These are phyloP conservation scores for Lytechinus pictus DNA, from an alignment of 35 echinoderm and acorn worm species.

Conservation along the genomic window DNA sequence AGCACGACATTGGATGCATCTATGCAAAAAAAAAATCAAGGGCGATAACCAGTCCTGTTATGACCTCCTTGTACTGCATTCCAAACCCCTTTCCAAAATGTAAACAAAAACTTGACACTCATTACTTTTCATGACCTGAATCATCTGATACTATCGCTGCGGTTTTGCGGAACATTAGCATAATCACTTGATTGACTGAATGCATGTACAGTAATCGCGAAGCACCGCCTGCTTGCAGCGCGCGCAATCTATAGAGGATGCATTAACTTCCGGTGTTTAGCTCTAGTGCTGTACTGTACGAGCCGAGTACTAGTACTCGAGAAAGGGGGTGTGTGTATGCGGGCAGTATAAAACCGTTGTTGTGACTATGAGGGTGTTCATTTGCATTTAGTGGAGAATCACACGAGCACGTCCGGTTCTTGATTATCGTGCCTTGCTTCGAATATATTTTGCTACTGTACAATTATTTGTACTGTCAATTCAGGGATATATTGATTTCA, in stretches of 20 bases:
- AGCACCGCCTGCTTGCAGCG: background rate
- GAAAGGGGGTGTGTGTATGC: background rate
- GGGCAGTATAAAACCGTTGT: background rate
- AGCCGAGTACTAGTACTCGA: background rate
- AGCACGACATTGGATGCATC: too few species aligned
- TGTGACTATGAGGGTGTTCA: background rate
- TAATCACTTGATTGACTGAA: background rate
- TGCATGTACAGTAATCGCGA: background rate
- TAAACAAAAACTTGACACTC: background rate
- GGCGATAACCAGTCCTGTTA: too few species aligned
- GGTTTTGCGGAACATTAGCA: background rate
- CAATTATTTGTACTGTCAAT: background rate
- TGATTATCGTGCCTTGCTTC: background rate
- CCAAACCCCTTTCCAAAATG: background rate
- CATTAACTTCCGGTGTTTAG: background rate
- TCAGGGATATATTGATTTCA: background rate
- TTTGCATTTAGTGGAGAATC: background rate
- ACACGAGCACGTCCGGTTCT: background rate
- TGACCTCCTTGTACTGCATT: too few species aligned
- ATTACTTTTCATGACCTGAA: background rate
- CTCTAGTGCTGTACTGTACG: background rate
- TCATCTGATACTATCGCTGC: background rate
- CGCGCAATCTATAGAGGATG: background rate
- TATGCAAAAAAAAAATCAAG: too few species aligned
- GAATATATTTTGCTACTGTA: background rate